Evolutionary conservation across 2,797 vertebrate genomes (phyloP).

Genomic region (Chloroceryle inda): DNA sequence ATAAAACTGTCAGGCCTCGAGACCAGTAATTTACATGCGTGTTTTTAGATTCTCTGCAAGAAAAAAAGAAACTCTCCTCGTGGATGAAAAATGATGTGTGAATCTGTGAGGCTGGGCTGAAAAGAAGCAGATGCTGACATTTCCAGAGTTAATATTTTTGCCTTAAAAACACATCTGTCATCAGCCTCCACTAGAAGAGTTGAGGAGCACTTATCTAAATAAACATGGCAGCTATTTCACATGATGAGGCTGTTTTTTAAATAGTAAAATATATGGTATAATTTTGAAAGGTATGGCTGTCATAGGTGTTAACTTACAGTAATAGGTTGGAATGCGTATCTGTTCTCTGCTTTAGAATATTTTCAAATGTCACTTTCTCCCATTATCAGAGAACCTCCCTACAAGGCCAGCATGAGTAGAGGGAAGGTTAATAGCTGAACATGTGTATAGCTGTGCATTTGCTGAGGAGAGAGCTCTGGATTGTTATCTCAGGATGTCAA

Average conservation of each 20-base stretch:
- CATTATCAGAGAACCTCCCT: constrained; percentile 35
- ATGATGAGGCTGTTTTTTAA: constrained; percentile 2
- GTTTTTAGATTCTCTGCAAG: constrained; percentile 67
- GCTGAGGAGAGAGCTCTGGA: neutral
- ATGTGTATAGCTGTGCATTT: neutral
- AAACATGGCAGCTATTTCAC: constrained; percentile 78
- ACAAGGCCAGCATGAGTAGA: neutral
- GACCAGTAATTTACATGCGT: constrained; percentile 65
- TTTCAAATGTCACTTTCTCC: constrained; percentile 53
- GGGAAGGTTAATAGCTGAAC: constrained; percentile 26
- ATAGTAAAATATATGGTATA: constrained; percentile 21
- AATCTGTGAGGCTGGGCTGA: constrained; percentile 71
- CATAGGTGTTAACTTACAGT: neutral
- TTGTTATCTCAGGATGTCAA: neutral
- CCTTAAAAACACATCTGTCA: constrained; percentile 79
- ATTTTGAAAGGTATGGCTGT: constrained; percentile 8
- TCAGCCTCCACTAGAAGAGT: constrained; percentile 71
- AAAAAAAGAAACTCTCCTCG: constrained; percentile 30
- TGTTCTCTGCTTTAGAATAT: constrained; percentile 33
- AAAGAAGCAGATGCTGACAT: constrained; percentile 80
- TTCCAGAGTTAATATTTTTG: constrained; percentile 78
- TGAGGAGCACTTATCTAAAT: constrained; percentile 77
- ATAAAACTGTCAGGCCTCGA: constrained; percentile 76
- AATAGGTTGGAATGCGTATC: neutral
- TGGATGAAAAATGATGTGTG: constrained; percentile 76